A percentile compares a stretch with the other conserved stretches of the same genome.
Conservation (phyloP, 2,888 invertebrate species). For the Aphidoletes aphidimyza region DNA sequence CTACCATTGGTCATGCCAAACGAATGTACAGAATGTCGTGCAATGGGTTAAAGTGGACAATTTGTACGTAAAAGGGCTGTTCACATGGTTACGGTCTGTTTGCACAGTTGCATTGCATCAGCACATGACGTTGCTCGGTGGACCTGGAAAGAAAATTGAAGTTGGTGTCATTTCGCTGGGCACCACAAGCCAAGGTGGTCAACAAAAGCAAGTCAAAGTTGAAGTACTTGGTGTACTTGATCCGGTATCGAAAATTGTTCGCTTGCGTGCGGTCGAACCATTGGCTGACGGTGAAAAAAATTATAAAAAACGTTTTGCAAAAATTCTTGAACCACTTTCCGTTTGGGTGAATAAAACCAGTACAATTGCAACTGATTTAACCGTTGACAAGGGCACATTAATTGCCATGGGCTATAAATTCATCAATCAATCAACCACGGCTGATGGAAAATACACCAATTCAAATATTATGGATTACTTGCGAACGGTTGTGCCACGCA, state of each 20-base stretch:
- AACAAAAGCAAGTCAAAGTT: constrained; percentile 83
- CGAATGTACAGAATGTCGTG: constrained; percentile 86
- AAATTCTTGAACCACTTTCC: constrained; percentile 81
- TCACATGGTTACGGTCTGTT: constrained; percentile 78
- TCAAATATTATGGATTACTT: constrained; percentile 88
- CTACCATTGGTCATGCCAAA: constrained; percentile 93
- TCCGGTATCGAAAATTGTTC: constrained; percentile 76
- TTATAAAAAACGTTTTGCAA: constrained; percentile 82
- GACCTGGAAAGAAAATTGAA: constrained; percentile 76
- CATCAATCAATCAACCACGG: constrained; percentile 73
- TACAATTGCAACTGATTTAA: constrained; percentile 81
- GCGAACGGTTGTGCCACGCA: constrained; percentile 84
- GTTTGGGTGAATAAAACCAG: constrained; percentile 84
- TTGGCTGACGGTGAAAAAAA: constrained; percentile 81
- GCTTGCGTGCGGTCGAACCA: constrained; percentile 85
- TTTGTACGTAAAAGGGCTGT: constrained; percentile 74
- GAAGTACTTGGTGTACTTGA: constrained; percentile 88
- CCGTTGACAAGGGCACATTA: constrained; percentile 83
- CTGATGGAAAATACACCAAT: constrained; percentile 71
- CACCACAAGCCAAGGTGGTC: constrained; percentile 83
- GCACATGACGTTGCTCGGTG: constrained; percentile 79
- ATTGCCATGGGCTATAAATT: constrained; percentile 82
- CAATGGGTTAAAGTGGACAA: constrained; percentile 88
- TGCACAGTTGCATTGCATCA: constrained; percentile 85
- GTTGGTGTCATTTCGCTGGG: constrained; percentile 88